Conservation (phyloP, 2,888 invertebrate genomes). For the Dolichomitus sp. region DNA sequence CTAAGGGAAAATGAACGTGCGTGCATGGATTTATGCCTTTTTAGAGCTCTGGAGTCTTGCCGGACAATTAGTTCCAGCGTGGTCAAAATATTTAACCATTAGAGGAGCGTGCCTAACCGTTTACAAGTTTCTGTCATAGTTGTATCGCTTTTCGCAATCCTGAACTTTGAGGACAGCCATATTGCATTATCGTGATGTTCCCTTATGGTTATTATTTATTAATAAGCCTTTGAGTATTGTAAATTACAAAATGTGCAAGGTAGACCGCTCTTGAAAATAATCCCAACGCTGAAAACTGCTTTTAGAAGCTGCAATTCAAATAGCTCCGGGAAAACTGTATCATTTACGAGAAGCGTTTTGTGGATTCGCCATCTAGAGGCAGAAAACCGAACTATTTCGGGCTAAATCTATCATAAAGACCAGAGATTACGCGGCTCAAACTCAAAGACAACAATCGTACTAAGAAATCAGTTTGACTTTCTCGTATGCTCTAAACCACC, state of each 20-base stretch:
- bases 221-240: not conserved
- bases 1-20: not conserved
- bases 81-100: conserved; percentile 7
- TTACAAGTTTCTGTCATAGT: not conserved
- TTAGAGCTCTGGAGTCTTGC: not conserved
- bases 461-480: not conserved
- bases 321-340: not conserved
- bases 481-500: not conserved
- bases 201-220: not conserved
- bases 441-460: not conserved
- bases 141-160: not conserved
- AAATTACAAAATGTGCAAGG: not conserved
- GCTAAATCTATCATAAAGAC: too few species aligned
- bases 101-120: not conserved
- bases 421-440: not conserved
- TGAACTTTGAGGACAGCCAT: not conserved
- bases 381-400: not conserved
- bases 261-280: not conserved
- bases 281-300: not conserved
- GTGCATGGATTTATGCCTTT: conserved; percentile 22
- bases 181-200: not conserved
- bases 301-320: not conserved
- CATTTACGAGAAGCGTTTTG: not conserved
- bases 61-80: conserved; percentile 46
- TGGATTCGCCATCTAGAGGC: not conserved